Conservation (phyloP, 2,113 vertebrate species). For the Lathamus discolor region DNA sequence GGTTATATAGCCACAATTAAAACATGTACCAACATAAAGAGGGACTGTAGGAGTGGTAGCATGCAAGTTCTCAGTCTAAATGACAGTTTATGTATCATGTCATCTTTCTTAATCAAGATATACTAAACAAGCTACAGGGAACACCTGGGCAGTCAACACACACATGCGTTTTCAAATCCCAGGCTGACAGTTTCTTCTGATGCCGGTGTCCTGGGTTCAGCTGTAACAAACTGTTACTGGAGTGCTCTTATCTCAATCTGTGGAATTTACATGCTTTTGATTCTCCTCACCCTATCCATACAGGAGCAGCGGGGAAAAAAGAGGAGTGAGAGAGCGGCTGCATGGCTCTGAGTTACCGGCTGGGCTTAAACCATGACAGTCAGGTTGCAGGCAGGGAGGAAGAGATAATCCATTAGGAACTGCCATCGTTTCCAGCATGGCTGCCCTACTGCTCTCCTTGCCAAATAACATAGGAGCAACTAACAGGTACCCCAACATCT, state of each 20-base stretch:
- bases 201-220: background rate
- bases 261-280: background rate
- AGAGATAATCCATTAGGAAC: background rate
- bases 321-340: background rate
- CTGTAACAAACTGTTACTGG: background rate
- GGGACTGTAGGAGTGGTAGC: background rate
- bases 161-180: background rate
- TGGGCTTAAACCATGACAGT: background rate
- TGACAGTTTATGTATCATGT: background rate
- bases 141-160: background rate
- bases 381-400: background rate
- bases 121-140: background rate
- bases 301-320: background rate
- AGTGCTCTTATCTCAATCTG: background rate
- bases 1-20: background rate
- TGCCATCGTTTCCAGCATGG: fast-evolving
- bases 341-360: background rate
- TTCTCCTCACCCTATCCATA: background rate
- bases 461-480: background rate
- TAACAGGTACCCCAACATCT: background rate
- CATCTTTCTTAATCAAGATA: background rate
- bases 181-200: background rate
- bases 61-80: background rate
- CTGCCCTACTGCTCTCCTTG: background rate
- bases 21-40: background rate